Conservation (phyloP, 2,797 vertebrate genomes). For the Pseudochirops corinnae region DNA sequence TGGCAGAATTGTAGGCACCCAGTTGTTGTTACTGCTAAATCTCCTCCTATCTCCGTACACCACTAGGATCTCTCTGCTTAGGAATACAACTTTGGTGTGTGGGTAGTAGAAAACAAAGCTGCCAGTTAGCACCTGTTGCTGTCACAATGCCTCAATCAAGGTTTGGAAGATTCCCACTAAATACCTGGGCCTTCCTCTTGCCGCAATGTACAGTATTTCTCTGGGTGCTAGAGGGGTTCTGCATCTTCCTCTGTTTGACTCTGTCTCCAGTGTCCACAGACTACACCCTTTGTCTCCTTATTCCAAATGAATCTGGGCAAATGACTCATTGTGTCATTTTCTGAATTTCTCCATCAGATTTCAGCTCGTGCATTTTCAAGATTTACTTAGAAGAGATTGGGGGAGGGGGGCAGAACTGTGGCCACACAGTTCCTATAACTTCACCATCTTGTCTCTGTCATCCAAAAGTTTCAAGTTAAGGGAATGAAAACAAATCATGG, state of each 20-base stretch:
- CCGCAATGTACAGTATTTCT: not conserved
- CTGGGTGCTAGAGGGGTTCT: not conserved
- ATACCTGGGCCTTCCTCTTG: not conserved
- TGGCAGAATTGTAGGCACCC: not conserved
- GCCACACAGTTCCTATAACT: not conserved
- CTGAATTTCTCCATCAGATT: not conserved
- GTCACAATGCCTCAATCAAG: not conserved
- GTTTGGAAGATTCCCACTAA: not conserved
- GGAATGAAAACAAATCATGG: slow-evolving; percentile 66
- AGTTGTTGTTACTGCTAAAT: not conserved
- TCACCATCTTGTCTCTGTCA: not conserved
- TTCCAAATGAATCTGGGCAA: not conserved
- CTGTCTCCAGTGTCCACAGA: not conserved
- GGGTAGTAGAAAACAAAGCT: not conserved
- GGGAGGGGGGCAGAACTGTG: too few relatives aligned
- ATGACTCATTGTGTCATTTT: not conserved
- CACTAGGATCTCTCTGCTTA: not conserved
- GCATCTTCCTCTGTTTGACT: not conserved
- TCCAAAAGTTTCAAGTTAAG: slow-evolving; percentile 60
- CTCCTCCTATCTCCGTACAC: not conserved
- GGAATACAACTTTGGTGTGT: not conserved
- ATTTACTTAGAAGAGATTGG: not conserved
- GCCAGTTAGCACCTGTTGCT: not conserved
- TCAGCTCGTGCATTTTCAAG: not conserved
- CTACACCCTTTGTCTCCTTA: not conserved